Evolutionary conservation across 2,888 invertebrate species (phyloP).

Genomic region (Heliothis peltigera): DNA sequence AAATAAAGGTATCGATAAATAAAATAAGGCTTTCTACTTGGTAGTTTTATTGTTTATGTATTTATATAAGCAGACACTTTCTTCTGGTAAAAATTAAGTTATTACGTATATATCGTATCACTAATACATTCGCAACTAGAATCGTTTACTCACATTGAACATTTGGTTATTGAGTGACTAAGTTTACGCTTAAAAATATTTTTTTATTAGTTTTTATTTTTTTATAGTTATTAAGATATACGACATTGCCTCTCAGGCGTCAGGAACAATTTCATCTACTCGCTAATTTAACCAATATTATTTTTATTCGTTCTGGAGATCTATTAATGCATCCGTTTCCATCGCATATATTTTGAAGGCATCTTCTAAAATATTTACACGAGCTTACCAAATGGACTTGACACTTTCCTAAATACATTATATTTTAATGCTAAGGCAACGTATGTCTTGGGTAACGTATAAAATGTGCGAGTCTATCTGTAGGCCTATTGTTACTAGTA

Average conservation of each 20-base stretch:
- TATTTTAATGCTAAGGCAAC: constrained; percentile 61
- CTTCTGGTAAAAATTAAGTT: constrained; percentile 89
- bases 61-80: constrained; percentile 89
- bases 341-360: constrained; percentile 83
- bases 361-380: constrained; percentile 58
- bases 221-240: constrained; percentile 84
- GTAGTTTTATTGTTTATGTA: constrained; percentile 88
- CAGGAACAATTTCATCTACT: constrained; percentile 90
- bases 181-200: constrained; percentile 82
- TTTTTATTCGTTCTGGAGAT: constrained; percentile 80
- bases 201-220: constrained; percentile 65
- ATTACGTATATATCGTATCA: constrained; percentile 90
- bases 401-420: constrained; percentile 43
- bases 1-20: constrained; percentile 47
- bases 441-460: constrained; percentile 43
- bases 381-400: constrained; percentile 54
- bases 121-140: constrained; percentile 89
- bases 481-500: constrained; percentile 47
- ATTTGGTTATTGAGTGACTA: constrained; percentile 89
- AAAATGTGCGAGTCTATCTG: constrained; percentile 33
- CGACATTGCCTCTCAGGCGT: constrained; percentile 88
- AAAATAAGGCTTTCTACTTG: constrained; percentile 79
- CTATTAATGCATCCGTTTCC: constrained; percentile 78
- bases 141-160: constrained; percentile 89
- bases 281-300: constrained; percentile 86